Evolutionary conservation across 1,140 invertebrate genomes (phyloP).

Genomic region (Magallana angulata): DNA sequence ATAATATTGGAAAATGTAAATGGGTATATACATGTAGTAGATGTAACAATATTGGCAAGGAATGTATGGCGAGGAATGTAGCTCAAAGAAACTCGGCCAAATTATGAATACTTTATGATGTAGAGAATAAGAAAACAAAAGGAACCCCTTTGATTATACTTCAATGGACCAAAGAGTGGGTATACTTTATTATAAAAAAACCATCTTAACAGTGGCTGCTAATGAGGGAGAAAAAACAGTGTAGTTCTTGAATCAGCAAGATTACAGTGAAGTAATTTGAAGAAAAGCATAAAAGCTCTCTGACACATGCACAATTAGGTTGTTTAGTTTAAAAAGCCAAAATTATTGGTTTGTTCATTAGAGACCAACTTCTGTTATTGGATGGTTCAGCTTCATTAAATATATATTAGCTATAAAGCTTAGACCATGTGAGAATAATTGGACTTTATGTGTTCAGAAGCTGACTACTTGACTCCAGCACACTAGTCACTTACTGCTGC

Average conservation of each 20-base stretch:
- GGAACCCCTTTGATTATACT: not conserved
- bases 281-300: not conserved
- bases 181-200: not conserved
- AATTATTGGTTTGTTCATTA: conserved; percentile 11
- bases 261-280: not conserved
- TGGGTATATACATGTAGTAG: no score
- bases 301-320: not conserved
- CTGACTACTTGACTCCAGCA: no score
- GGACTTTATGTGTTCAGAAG: no score
- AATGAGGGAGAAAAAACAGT: not conserved
- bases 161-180: not conserved
- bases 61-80: not conserved
- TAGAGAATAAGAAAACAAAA: not conserved
- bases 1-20: no score
- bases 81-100: not conserved
- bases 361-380: not conserved
- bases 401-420: no score
- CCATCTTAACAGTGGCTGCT: not conserved
- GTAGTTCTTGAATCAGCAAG: not conserved
- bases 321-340: not conserved
- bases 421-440: no score
- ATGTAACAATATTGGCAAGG: not conserved
- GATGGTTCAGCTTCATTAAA: not conserved
- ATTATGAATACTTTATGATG: not conserved
- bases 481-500: no score